Evolutionary conservation across 1,140 invertebrate genomes (phyloP), one percentile per base, ranked within the genome.

Genomic region (Anagrus nilaparvatae): DNA sequence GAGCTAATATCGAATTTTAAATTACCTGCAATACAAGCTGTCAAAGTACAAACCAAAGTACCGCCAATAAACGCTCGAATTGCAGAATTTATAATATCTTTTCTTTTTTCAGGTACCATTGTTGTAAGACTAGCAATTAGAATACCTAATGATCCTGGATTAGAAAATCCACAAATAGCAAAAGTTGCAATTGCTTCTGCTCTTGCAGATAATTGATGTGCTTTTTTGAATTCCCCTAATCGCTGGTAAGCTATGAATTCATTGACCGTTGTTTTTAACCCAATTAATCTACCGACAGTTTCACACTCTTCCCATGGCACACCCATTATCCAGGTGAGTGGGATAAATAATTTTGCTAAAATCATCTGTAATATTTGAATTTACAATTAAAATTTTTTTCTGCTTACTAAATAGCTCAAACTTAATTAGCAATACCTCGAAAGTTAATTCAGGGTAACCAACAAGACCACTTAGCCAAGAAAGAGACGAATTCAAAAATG

Each of bases 121-220:
- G 81, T 75, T 1, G 76, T 69, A 14, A 97, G 60, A 1, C 75
- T 76, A 0, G 88, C 89, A 5, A 97, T 74, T 59, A 87, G 77
- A 27, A 94, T 90, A 4, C 90, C 91, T 13, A 95, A 76, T 0
- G 89, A 87, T 1, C 79, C 75, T 6, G 92, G 82, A 71, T 97
- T 97, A 0, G 91, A 82, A 68, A 97, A 97, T 1, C 93, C 91
- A 59, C 92, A 97, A 4, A 97, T 74, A 0, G 92, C 86, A 58
- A 84, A 97, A 0, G 93, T 96, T 1, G 89, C 82, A 21, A 97
- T 87, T 4, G 80, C 76, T 52, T 82, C 75, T 30, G 81, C 77
- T 57, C 87, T 66, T 6, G 65, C 58, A 19, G 72, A 76, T 24
- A 90, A 60, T 34, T 69, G 40, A 0, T 66, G 60, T 0, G 59